These are phyloP conservation scores for Narcine bancroftii DNA, from an alignment of 2,113 vertebrate genomes.

Conservation along the genomic window DNA sequence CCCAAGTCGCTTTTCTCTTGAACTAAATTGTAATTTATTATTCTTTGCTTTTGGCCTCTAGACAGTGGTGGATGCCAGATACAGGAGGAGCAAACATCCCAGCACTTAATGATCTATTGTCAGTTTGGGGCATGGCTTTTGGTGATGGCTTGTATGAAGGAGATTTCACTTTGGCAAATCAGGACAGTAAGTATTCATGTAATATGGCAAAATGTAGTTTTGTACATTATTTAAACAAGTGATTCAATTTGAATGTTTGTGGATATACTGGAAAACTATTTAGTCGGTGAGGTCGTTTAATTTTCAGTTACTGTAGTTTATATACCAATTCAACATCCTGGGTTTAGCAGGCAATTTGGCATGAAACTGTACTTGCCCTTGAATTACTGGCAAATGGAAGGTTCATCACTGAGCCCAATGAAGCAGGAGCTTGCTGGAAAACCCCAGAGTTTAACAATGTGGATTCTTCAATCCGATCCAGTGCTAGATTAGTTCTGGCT, in stretches of 20 bases:
- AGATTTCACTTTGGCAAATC: slow-evolving; percentile 85
- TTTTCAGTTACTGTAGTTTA: not conserved
- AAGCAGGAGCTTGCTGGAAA: too few species aligned
- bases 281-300: not conserved
- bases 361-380: too few species aligned
- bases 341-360: too few species aligned
- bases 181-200: slow-evolving; percentile 76
- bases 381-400: too few species aligned
- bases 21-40: not conserved
- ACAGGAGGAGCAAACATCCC: slow-evolving; percentile 94
- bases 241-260: not conserved
- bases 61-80: slow-evolving; percentile 99
- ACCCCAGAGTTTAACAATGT: too few species aligned
- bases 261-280: not conserved
- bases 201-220: not conserved
- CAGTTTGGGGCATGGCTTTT: slow-evolving; percentile 95
- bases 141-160: slow-evolving; percentile 94
- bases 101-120: slow-evolving; percentile 89
- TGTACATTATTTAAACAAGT: not conserved
- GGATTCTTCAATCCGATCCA: too few species aligned
- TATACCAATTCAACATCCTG: not conserved
- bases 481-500: too few species aligned
- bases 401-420: too few species aligned
- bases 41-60: slow-evolving; percentile 45
- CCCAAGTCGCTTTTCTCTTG: not conserved